Evolutionary conservation across 2,113 vertebrate species (phyloP).

Genomic region (Dissostichus mawsoni): DNA sequence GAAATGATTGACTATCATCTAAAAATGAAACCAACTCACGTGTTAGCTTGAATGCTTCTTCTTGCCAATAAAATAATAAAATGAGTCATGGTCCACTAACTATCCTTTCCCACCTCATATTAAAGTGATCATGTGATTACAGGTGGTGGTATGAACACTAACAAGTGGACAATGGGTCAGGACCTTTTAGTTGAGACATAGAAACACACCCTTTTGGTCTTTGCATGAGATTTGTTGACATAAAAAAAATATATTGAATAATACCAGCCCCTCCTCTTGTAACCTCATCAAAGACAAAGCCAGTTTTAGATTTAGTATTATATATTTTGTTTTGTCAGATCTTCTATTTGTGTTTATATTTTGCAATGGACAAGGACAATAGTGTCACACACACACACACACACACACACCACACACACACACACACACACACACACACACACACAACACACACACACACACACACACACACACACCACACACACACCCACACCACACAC

Average conservation of each 20-base stretch:
- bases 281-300: not conserved
- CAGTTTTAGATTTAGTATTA: not conserved
- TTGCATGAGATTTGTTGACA: not conserved
- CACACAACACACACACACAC: too few species aligned
- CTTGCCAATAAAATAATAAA: too few species aligned
- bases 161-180: not conserved
- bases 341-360: not conserved
- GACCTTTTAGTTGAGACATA: not conserved
- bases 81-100: not conserved
- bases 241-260: not conserved
- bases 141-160: too few species aligned
- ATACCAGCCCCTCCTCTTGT: not conserved
- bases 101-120: not conserved
- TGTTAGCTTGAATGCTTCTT: too few species aligned
- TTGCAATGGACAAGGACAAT: too few species aligned
- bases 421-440: not conserved
- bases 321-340: not conserved
- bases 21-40: too few species aligned
- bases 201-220: not conserved
- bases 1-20: not conserved
- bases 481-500: constrained; percentile 7
- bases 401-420: too few species aligned
- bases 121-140: too few species aligned
- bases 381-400: too few species aligned
- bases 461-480: too few species aligned